Evolutionary conservation across 2,113 vertebrate species (phyloP).

Genomic region (Melanostigma gelatinosum): DNA sequence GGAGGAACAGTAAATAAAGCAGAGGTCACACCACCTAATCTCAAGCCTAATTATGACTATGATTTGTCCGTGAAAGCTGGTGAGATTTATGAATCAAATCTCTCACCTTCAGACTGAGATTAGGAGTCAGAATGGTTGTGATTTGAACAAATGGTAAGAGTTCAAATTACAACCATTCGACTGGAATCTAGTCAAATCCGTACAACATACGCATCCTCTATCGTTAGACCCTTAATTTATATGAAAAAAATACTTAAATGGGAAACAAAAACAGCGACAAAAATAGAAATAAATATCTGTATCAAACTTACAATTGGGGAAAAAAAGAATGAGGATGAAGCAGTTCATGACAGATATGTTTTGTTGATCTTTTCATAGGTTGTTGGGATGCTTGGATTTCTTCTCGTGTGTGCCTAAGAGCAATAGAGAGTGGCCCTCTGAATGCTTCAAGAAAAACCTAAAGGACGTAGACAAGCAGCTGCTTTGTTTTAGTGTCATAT

Average conservation of each 20-base stretch:
- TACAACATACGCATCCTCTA: not conserved
- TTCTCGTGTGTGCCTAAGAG: not conserved
- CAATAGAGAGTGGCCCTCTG: not conserved
- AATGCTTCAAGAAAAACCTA: not conserved
- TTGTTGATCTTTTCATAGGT: not conserved
- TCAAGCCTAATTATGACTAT: not conserved
- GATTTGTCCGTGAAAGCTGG: not conserved
- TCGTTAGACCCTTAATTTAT: not conserved
- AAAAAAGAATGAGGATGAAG: not conserved
- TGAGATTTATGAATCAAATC: not conserved
- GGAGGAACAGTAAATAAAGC: not conserved
- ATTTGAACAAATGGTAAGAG: not conserved
- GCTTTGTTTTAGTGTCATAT: conserved; percentile 41
- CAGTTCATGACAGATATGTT: not conserved
- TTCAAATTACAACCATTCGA: not conserved
- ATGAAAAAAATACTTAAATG: not conserved
- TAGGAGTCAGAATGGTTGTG: not conserved
- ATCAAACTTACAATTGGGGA: not conserved
- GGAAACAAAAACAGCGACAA: not conserved
- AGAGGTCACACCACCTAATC: not conserved
- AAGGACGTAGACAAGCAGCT: not conserved
- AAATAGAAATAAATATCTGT: not conserved
- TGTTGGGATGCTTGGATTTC: not conserved
- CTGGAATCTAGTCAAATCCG: not conserved
- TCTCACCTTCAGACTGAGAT: not conserved